Percentiles rank a stretch among this genome's conserved stretches.
These are phyloP conservation scores for Aphodius sticticus DNA, from an alignment of 2,888 invertebrate species.

Conservation along the genomic window DNA sequence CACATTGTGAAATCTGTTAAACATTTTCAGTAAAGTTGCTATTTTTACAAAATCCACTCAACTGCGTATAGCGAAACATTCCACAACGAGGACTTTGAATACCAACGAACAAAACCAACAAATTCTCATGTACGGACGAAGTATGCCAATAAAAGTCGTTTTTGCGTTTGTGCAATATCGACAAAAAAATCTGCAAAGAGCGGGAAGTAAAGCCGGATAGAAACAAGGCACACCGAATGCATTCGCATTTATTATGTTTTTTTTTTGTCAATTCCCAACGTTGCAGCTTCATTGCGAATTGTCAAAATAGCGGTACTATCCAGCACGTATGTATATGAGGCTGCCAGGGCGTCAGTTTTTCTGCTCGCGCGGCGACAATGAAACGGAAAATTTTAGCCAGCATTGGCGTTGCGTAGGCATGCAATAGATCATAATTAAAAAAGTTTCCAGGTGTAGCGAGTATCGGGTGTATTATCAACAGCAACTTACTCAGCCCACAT, in stretches of 20 bases:
- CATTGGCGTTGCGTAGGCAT: background rate
- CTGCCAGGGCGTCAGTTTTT: background rate
- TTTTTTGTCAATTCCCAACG: background rate
- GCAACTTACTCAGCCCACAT: background rate
- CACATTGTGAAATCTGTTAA: no score
- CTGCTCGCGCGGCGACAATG: background rate
- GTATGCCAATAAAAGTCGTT: background rate
- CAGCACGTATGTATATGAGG: background rate
- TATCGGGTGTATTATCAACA: background rate
- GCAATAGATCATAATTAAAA: background rate
- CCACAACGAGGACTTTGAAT: no score
- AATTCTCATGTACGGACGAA: background rate
- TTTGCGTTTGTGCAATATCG: background rate
- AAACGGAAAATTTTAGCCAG: background rate
- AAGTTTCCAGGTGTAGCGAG: background rate
- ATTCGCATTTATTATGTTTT: background rate
- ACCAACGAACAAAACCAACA: background rate
- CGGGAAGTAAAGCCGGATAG: background rate
- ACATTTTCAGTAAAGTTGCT: no score
- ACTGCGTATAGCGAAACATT: no score
- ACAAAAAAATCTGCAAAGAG: background rate
- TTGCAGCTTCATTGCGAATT: background rate
- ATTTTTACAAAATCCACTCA: no score
- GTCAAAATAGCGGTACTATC: background rate
- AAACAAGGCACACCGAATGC: background rate